These are phyloP conservation scores for Nesoenas mayeri DNA, from an alignment of 2,113 vertebrate genomes.

Conservation along the genomic window DNA sequence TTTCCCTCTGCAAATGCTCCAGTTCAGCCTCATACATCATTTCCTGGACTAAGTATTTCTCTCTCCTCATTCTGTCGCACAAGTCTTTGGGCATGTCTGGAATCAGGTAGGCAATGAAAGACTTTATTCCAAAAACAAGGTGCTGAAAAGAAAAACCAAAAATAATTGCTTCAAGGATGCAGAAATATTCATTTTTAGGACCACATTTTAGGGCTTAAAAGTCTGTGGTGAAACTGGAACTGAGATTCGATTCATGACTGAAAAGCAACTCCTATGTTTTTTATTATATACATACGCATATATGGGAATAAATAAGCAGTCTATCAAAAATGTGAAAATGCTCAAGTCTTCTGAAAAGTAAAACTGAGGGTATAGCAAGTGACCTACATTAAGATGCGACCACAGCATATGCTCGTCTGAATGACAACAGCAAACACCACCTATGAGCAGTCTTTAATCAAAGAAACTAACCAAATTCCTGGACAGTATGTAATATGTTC, in stretches of 20 bases:
- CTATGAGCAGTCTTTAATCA: neutral
- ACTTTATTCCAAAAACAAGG: conserved; percentile 85
- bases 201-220: neutral
- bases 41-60: conserved; percentile 85
- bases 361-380: neutral
- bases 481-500: accelerated
- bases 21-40: conserved; percentile 91
- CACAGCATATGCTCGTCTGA: neutral
- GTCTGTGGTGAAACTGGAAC: neutral
- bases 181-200: neutral
- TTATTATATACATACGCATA: neutral
- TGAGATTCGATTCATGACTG: neutral
- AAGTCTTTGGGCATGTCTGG: conserved; percentile 84
- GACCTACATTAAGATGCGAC: neutral
- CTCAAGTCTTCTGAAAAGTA: neutral
- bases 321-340: neutral
- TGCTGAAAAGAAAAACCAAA: conserved; percentile 72
- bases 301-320: neutral
- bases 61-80: conserved; percentile 82
- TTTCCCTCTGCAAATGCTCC: conserved; percentile 92
- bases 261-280: too few relatives aligned
- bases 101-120: conserved; percentile 86
- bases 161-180: neutral
- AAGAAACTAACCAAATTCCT: neutral
- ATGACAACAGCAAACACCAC: neutral